These are phyloP conservation scores for Notospermus geniculatus DNA, from an alignment of 1,140 invertebrate species.

Conservation along the genomic window DNA sequence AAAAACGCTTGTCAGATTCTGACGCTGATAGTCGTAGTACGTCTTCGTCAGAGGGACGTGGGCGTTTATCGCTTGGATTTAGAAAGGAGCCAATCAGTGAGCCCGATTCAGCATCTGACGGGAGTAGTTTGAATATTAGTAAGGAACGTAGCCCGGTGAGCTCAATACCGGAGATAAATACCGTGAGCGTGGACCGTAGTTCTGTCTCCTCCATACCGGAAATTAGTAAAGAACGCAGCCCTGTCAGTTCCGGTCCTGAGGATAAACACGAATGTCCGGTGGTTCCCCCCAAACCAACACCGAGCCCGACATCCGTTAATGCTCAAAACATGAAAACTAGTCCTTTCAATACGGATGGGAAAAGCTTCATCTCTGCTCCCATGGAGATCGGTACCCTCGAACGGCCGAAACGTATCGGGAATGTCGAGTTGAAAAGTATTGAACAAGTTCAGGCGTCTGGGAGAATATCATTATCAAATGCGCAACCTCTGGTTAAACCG, in stretches of 20 bases:
- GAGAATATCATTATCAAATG: neutral
- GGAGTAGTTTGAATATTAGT: neutral
- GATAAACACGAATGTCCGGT: neutral
- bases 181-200: too few relatives aligned
- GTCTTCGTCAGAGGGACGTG: neutral
- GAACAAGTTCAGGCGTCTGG: neutral
- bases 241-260: neutral
- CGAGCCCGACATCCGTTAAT: neutral
- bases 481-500: neutral
- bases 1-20: too few relatives aligned
- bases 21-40: neutral
- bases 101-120: neutral
- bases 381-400: neutral
- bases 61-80: neutral
- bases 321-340: too few relatives aligned
- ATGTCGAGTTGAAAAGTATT: neutral
- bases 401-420: neutral
- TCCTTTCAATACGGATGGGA: neutral
- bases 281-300: neutral
- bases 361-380: conserved; percentile 4
- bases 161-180: too few relatives aligned
- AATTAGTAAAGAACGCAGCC: neutral
- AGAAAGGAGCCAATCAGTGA: neutral
- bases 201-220: too few relatives aligned
- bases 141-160: too few relatives aligned